Percentiles rank a stretch among this genome's conserved stretches.
phyloP scores from a whole-genome alignment of 23 tunicate species.

The Halocynthia roretzi region DNA sequence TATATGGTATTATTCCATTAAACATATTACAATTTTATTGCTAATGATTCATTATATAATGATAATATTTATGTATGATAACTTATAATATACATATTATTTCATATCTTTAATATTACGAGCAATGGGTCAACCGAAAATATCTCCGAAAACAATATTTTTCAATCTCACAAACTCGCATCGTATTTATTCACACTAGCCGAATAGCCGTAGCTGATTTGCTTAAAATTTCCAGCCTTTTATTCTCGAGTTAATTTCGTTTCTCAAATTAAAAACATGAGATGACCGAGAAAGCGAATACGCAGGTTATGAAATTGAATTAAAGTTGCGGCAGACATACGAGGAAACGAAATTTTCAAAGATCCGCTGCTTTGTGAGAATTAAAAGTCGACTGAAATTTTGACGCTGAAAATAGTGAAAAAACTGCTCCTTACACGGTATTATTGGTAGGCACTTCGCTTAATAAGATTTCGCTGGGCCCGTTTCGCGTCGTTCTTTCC shows the following conservation, averaged over 20 bases:
- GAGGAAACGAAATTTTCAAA: conserved; percentile 13
- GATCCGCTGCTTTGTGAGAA: conserved; percentile 8
- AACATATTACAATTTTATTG: too few species aligned
- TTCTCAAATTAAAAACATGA: conserved; percentile 1
- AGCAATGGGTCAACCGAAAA: too few species aligned
- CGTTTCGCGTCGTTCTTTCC: not conserved
- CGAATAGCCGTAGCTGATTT: not conserved
- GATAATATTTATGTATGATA: too few species aligned
- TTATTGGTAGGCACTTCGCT: conserved; percentile 20
- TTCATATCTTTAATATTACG: too few species aligned
- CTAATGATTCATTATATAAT: too few species aligned
- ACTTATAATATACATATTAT: too few species aligned
- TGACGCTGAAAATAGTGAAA: conserved; percentile 16
- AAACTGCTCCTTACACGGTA: conserved; percentile 13
- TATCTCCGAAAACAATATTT: too few species aligned
- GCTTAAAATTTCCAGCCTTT: not conserved
- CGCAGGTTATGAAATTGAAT: conserved; percentile 12
- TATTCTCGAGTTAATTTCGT: not conserved
- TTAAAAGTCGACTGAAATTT: conserved; percentile 19
- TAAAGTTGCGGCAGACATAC: conserved; percentile 5
- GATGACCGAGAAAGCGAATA: not conserved
- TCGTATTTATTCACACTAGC: too few species aligned
- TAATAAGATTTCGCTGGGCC: conserved; percentile 12
- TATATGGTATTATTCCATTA: too few species aligned
- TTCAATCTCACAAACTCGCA: too few species aligned